Evolutionary conservation across 2,888 invertebrate genomes (phyloP).

Genomic region (Rotaria magnacalcarata): DNA sequence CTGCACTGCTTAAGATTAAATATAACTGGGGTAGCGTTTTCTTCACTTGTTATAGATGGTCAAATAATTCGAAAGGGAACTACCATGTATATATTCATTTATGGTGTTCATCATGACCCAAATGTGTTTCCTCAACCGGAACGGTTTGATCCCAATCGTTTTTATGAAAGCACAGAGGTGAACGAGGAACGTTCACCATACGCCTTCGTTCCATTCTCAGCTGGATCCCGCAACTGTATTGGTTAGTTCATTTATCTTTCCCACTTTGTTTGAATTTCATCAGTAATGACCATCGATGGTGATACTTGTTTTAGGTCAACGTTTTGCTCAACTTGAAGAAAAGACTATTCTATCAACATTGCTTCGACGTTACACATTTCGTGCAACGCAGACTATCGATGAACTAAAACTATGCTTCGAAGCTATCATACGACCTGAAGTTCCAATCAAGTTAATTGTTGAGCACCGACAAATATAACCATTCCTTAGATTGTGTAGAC

Average conservation of each 20-base stretch:
- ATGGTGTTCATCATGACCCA: constrained; percentile 64
- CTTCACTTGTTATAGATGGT: not conserved
- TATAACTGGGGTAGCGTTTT: too few relatives aligned
- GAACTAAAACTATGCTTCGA: constrained; percentile 65
- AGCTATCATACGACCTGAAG: constrained; percentile 65
- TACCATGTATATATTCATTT: constrained; percentile 48
- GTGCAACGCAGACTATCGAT: constrained; percentile 64
- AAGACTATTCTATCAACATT: constrained; percentile 64
- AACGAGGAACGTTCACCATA: constrained; percentile 69
- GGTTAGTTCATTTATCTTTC: constrained; percentile 48
- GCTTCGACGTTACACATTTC: constrained; percentile 64
- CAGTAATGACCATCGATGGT: not conserved
- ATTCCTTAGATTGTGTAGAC: too few relatives aligned
- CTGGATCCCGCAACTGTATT: constrained; percentile 53
- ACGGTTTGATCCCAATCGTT: constrained; percentile 74
- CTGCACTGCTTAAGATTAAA: too few relatives aligned
- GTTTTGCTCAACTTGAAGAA: constrained; percentile 60
- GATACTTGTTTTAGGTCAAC: constrained; percentile 53
- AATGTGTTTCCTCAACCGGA: constrained; percentile 67
- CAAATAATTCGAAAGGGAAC: not conserved
- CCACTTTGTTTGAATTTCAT: too few relatives aligned
- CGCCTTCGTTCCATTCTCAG: constrained; percentile 61
- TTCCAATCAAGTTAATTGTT: constrained; percentile 61
- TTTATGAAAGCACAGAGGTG: constrained; percentile 68
- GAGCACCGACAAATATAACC: not conserved